Evolutionary conservation across 2,888 invertebrate genomes (phyloP).

Genomic region (Hemaris fuciformis): DNA sequence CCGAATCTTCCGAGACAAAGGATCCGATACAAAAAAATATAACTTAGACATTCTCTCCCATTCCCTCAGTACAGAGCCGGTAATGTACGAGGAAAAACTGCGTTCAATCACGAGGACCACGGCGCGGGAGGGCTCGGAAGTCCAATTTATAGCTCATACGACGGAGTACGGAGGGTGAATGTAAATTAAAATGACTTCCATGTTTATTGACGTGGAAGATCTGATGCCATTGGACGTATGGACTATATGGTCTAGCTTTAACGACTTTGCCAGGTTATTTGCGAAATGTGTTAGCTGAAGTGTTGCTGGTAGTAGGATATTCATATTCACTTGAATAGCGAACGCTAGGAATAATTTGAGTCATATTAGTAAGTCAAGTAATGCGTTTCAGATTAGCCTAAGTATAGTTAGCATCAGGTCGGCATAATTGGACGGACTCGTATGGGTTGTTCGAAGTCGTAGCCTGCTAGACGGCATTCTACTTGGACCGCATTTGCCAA

Average conservation of each 20-base stretch:
- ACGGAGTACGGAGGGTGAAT: conserved; percentile 47
- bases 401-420: too few relatives aligned
- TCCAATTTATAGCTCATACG: conserved; percentile 53
- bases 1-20: background rate
- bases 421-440: too few relatives aligned
- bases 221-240: conserved; percentile 30
- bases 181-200: conserved; percentile 51
- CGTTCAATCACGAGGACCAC: conserved; percentile 1
- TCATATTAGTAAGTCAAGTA: too few relatives aligned
- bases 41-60: background rate
- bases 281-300: background rate
- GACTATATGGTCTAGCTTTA: background rate
- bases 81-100: conserved; percentile 23
- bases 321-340: too few relatives aligned
- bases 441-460: too few relatives aligned
- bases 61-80: conserved; percentile 4
- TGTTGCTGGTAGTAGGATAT: too few relatives aligned
- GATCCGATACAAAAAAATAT: conserved; percentile 3
- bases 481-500: too few relatives aligned
- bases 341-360: too few relatives aligned
- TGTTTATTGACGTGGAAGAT: conserved; percentile 51
- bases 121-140: conserved; percentile 17
- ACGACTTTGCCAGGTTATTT: background rate
- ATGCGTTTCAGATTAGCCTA: too few relatives aligned
- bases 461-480: too few relatives aligned